phyloP scores from a whole-genome alignment of 2,113 vertebrate genomes.

The Antennarius striatus region DNA sequence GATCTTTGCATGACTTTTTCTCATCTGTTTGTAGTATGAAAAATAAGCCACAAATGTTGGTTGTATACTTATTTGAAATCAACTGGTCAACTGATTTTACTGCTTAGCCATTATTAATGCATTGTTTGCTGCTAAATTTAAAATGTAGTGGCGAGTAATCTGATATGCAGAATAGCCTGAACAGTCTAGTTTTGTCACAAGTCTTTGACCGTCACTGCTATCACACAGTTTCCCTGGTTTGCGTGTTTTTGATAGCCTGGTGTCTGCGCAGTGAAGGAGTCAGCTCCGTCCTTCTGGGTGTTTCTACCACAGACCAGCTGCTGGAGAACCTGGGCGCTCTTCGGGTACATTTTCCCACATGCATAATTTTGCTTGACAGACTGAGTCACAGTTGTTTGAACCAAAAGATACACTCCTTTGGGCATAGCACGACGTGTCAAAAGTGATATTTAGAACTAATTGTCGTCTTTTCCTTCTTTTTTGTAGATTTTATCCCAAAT shows the following conservation, averaged over 20 bases:
- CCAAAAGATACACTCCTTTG: not conserved
- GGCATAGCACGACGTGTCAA: not conserved
- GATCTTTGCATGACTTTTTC: too few relatives aligned
- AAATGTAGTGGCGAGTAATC: not conserved
- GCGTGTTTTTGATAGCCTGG: conserved; percentile 80
- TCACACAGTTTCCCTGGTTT: not conserved
- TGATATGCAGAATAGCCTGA: not conserved
- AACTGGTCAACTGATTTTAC: not conserved
- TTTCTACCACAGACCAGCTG: conserved; percentile 87
- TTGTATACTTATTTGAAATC: too few relatives aligned
- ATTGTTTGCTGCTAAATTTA: not conserved
- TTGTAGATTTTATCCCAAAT: conserved; percentile 86
- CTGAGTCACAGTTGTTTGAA: conserved; percentile 1
- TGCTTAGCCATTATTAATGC: not conserved
- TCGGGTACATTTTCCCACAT: conserved; percentile 74
- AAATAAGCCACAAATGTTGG: too few relatives aligned
- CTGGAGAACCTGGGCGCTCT: conserved; percentile 89
- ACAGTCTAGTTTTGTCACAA: not conserved
- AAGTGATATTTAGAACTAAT: not conserved
- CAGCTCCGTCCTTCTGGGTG: conserved; percentile 90
- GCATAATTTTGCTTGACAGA: conserved; percentile 3
- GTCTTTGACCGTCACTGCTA: not conserved
- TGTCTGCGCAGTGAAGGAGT: conserved; percentile 90
- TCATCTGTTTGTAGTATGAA: too few relatives aligned
- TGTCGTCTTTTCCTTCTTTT: not conserved